Evolutionary conservation across 1,140 invertebrate species (phyloP), one percentile per base, ranked within the genome.

Genomic region (Oscheius sp.): DNA sequence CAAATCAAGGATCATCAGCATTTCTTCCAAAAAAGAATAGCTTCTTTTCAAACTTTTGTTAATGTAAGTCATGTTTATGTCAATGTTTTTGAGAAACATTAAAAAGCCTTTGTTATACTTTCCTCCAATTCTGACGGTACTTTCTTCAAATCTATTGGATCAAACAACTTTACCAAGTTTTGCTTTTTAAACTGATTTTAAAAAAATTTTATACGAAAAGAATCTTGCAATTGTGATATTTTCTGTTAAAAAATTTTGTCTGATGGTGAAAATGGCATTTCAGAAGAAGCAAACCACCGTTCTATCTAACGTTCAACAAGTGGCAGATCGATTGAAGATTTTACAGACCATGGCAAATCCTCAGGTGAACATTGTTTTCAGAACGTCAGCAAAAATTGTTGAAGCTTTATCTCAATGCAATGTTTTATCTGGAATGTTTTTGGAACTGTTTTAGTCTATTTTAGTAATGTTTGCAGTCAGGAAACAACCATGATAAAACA

Each of bases 331-430:
- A 31, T 18, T 68, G n/a, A 68, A 68, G 20, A 68, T 68, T 18
- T 34, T 68, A 15, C 67, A 68, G 61, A 68, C 55, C 18, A 68
- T 68, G 67, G 67, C 31, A 1, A 68, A 68, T 42, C 67, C 67
- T 0, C 67, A 68, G 28, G 67, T 55, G 15, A 13, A 4, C 28
- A 10, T 42, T 42, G 38, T 42, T 10, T 10, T 42, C n/a, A n/a
- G n/a, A n/a, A n/a, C n/a, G n/a, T n/a, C n/a, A n/a, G n/a, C n/a
- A n/a, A n/a, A n/a, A n/a, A n/a, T n/a, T n/a, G n/a, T n/a, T n/a
- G n/a, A n/a, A n/a, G n/a, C n/a, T n/a, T n/a, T n/a, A n/a, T n/a
- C n/a, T n/a, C n/a, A n/a, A n/a, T n/a, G n/a, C n/a, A n/a, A n/a
- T n/a, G n/a, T n/a, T n/a, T n/a, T n/a, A n/a, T n/a, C n/a, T n/a